phyloP scores from a whole-genome alignment of 2,113 vertebrate genomes.

The Lucifuga dentata region DNA sequence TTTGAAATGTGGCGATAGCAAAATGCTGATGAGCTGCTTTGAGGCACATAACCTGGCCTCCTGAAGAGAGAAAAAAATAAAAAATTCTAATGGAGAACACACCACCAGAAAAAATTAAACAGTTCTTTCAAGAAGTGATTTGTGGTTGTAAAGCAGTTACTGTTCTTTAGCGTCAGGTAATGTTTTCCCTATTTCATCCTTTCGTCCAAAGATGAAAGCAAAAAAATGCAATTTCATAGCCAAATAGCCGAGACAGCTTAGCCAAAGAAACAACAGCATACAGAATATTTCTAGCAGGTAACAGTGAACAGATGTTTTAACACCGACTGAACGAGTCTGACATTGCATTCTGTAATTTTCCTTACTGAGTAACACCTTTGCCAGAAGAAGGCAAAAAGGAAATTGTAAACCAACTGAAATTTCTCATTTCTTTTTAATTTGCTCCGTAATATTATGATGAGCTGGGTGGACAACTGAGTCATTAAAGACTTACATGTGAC shows the following conservation, averaged over 20 bases:
- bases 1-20: constrained; percentile 45
- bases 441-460: constrained; percentile 4
- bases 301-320: constrained; percentile 36
- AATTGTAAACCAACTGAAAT: neutral
- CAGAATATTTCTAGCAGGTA: constrained; percentile 18
- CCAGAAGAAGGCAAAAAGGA: neutral
- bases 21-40: constrained; percentile 39
- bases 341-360: constrained; percentile 25
- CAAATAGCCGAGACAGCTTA: constrained; percentile 30
- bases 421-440: neutral
- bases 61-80: constrained; percentile 33
- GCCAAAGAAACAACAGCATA: constrained; percentile 28
- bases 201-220: constrained; percentile 69
- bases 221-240: constrained; percentile 56
- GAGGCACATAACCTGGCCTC: constrained; percentile 25
- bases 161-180: constrained; percentile 66
- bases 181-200: constrained; percentile 60
- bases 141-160: constrained; percentile 50
- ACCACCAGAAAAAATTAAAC: constrained; percentile 26
- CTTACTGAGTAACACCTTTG: constrained; percentile 18
- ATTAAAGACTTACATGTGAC: no score
- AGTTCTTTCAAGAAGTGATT: constrained; percentile 60
- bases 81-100: constrained; percentile 23
- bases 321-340: constrained; percentile 2
- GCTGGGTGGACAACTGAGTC: neutral